These are phyloP conservation scores for Ochotona princeps DNA, from an alignment of 2,113 vertebrate genomes.

Conservation along the genomic window DNA sequence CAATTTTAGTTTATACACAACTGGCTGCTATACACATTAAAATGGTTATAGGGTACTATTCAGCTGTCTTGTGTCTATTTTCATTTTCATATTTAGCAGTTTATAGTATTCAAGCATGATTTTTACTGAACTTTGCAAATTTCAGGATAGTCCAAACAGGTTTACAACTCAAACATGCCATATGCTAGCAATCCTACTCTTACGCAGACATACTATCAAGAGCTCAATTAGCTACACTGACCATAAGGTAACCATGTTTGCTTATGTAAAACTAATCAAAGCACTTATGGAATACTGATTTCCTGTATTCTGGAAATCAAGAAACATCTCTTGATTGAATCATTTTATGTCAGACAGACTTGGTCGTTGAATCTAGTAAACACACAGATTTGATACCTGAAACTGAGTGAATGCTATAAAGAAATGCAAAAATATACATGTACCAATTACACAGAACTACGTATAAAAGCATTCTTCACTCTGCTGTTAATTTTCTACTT, in stretches of 20 bases:
- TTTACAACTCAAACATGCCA: too few species aligned
- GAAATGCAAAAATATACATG: background rate
- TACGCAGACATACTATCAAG: background rate
- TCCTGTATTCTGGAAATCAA: slow-evolving; percentile 2
- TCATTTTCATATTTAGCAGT: too few species aligned
- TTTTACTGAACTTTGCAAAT: too few species aligned
- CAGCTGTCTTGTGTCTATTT: too few species aligned
- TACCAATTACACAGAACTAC: background rate
- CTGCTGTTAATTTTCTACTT: too few species aligned
- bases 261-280: background rate
- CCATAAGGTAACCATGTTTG: background rate
- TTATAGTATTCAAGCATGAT: too few species aligned
- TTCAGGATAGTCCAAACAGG: too few species aligned
- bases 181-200: too few species aligned
- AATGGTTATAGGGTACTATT: too few species aligned
- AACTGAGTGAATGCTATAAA: background rate
- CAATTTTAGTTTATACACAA: too few species aligned
- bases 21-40: too few species aligned
- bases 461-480: too few species aligned
- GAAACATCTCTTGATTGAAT: background rate
- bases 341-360: background rate
- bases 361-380: background rate
- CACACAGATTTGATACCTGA: background rate
- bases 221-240: background rate
- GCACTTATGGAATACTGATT: background rate